Evolutionary conservation across 2,888 invertebrate genomes (phyloP), one percentile per base, ranked within the genome.

Genomic region (Pherbina coryleti): DNA sequence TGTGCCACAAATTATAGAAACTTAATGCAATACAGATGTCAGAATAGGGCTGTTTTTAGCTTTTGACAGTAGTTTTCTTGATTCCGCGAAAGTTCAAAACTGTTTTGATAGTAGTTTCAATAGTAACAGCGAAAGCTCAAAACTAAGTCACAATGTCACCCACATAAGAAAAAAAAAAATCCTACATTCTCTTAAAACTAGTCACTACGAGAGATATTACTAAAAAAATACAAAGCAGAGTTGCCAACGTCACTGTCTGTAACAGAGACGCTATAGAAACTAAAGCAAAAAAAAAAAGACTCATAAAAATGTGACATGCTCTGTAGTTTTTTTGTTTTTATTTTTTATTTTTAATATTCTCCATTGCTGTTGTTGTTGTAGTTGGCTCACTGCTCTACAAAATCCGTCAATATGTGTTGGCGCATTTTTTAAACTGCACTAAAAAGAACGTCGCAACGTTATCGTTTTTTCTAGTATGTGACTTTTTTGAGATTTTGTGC

Each of bases 401-500:
- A 28, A 31, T 14, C 22, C n/a, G 44, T 60, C 25, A 60, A 60
- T 72, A 60, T 73, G 53, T 67, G 55, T 55, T 53, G 31, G 5
- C 22, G 66, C 66, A 67, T 75, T 75, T 74, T 55, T 67, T 25
- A 5, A 60, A 44, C 17, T 22, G 22, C 14, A 44, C 22, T 67
- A 57, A 71, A 71, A 25, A n/a, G 44, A 19, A 4, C 34, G 22
- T 14, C 34, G 53, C 44, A 7, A 1, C 44, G 44, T 55, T 55
- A 55, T 9, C 5, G 34, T 31, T 74, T 74, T 51, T n/a, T 25
- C 44, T 67, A 14, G 85, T 86, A 86, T 86, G 86, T 86, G 86
- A 86, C 86, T 85, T 87, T 86, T 83, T 76, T 78, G 9, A 67
- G 79, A 79, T 82, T 84, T 73, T 82, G 75, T 72, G 76, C 72